Percentiles rank a stretch among this genome's conserved stretches.
phyloP scores from a whole-genome alignment of 35 echinoderm and acorn worm species.

The Hemicentrotus pulcherrimus region DNA sequence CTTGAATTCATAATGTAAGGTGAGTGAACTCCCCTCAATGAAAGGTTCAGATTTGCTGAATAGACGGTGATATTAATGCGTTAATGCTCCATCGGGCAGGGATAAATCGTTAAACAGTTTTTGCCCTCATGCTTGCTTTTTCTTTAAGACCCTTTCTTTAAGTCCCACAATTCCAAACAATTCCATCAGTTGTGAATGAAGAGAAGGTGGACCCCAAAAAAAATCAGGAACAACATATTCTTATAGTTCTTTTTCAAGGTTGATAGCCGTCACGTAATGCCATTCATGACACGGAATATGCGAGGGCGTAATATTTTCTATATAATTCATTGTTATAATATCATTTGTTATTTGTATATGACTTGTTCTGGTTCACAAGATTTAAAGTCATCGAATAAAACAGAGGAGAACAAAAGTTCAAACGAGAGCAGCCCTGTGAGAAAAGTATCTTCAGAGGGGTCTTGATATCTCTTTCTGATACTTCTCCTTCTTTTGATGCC shows the following conservation, averaged over 20 bases:
- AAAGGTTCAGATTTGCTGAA: not conserved
- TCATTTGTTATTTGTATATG: not conserved
- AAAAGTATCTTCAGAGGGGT: not conserved
- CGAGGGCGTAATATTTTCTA: not conserved
- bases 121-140: constrained; percentile 8
- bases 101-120: not conserved
- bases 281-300: not conserved
- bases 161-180: not conserved
- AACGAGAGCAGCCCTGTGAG: not conserved
- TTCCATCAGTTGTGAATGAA: not conserved
- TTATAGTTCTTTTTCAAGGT: not conserved
- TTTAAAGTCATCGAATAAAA: not conserved
- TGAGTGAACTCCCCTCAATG: not conserved
- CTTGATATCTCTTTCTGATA: not conserved
- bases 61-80: not conserved
- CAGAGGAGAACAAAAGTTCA: not conserved
- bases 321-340: not conserved
- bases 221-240: not conserved
- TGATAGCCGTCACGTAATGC: not conserved
- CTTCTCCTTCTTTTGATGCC: no score
- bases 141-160: not conserved
- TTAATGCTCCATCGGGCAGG: not conserved
- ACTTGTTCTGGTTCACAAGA: not conserved
- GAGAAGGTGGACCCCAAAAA: not conserved
- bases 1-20: not conserved